Evolutionary conservation across 2,113 vertebrate species (phyloP).

Genomic region (Dicaeum eximium): DNA sequence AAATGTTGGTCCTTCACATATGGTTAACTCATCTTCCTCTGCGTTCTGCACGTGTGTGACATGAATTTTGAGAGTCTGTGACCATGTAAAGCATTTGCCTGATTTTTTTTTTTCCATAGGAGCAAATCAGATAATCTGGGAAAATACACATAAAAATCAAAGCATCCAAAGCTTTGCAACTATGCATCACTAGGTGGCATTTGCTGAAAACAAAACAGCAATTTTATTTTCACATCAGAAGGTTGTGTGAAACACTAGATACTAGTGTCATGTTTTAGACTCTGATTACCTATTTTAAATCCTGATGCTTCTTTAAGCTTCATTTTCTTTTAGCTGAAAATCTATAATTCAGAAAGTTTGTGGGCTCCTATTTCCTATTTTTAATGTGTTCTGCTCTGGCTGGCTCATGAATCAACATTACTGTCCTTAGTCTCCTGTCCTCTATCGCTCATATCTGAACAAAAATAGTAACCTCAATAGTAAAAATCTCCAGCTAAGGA

Average conservation of each 20-base stretch:
- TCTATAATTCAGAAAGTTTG: not conserved
- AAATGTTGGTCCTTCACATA: not conserved
- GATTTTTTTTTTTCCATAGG: not conserved
- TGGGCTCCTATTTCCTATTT: not conserved
- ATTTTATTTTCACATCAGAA: not conserved
- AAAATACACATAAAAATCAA: not conserved
- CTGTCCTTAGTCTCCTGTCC: not conserved
- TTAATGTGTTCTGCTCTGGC: not conserved
- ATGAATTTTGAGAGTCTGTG: not conserved
- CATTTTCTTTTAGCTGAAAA: not conserved
- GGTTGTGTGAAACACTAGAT: not conserved
- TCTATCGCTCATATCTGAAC: not conserved
- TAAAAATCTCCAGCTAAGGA: not conserved
- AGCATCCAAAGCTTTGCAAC: not conserved
- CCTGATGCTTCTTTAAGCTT: not conserved
- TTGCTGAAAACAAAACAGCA: conserved; percentile 24
- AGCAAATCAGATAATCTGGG: not conserved
- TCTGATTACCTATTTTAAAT: not conserved
- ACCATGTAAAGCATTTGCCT: not conserved
- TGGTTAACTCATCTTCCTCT: not conserved
- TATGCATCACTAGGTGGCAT: conserved; percentile 45
- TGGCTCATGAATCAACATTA: not conserved
- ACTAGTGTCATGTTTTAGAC: not conserved
- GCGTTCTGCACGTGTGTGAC: not conserved
- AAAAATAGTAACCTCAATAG: not conserved